Base-by-base conservation (phyloP, 2,113 vertebrate genomes). In the Ariopsis seemanni region DNA sequence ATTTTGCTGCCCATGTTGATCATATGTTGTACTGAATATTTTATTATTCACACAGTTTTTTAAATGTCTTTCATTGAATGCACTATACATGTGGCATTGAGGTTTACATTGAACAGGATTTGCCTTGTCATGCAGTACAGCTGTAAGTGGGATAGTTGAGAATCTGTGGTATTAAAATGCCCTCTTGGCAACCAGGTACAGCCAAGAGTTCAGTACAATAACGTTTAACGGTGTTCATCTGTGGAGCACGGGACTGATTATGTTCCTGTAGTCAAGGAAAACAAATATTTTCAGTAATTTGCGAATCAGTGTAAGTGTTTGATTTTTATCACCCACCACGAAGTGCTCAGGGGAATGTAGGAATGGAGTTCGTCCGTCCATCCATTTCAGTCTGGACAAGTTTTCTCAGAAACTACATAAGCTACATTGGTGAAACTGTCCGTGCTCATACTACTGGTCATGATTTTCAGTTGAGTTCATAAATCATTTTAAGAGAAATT, bases 191-290 rank as follows among this genome's bases (percentile, higher is more conserved):
- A 34, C 85, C 52, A 50, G 60, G 85, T 92, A 89, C 91, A 92
- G 91, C 90, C 25, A 89, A 92, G 88, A 85, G 85, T 65, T 87
- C 65, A 90, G 91, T 92, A 89, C 90, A 90, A 90, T 67, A 92
- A 93, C 78, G n/a, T n/a, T 86, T 91, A 90, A 92, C 42, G 42
- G 2, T 86, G 88, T 90, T 88, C 58, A 71, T 83, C 9, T 57
- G 88, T 52, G 80, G 86, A 91, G 20, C 87, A 79, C 89, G 90
- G 89, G 86, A 62, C 69, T 65, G 88, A 91, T 90, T 89, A 93
- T 75, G 9, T 22, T 75, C 7, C 8, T 50, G 20, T 48, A 50
- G 42, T 50, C 20, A 25, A 75, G 14, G 27, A 71, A 17, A 14
- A 71, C 27, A 71, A 69, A 72, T 72, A 18, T 72, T 18, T 72